These are phyloP conservation scores for Semotilus atromaculatus DNA, from an alignment of 2,797 vertebrate genomes.

Conservation along the genomic window DNA sequence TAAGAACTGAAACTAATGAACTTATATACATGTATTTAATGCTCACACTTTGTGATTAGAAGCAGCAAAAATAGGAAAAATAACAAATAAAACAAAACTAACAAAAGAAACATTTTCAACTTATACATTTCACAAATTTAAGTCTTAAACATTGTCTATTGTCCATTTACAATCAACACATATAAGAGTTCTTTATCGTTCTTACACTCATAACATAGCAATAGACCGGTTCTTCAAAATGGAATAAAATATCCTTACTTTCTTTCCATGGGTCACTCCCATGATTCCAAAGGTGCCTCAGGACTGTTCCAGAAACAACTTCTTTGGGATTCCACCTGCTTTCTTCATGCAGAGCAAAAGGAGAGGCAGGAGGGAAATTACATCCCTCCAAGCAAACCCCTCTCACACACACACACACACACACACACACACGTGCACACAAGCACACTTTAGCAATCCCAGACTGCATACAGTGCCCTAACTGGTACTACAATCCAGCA, in stretches of 20 bases:
- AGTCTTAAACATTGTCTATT: background rate
- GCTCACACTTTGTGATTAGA: background rate
- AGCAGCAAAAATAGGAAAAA: background rate
- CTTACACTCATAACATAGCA: background rate
- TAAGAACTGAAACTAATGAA: background rate
- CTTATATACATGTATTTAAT: background rate
- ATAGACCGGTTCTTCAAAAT: conserved; percentile 3
- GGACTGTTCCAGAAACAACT: conserved; percentile 5
- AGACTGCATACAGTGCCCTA: conserved; percentile 12
- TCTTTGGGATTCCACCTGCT: conserved; percentile 19
- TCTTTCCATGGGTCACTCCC: conserved; percentile 85
- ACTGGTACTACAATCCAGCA: conserved; percentile 19
- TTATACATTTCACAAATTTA: background rate
- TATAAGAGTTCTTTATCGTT: background rate
- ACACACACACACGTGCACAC: background rate
- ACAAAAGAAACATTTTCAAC: background rate
- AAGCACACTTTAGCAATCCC: background rate
- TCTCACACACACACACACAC: background rate
- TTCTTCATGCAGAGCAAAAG: conserved; percentile 17
- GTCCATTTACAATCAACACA: background rate
- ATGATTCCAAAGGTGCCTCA: conserved; percentile 65
- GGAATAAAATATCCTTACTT: conserved; percentile 70
- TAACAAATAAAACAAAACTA: background rate
- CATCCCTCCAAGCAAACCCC: conserved; percentile 14
- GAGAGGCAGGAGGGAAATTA: conserved; percentile 20